A percentile compares a stretch with the other conserved stretches of the same genome.
phyloP scores from a whole-genome alignment of 1,140 invertebrate species.

The Atopsyche davidsoni region DNA sequence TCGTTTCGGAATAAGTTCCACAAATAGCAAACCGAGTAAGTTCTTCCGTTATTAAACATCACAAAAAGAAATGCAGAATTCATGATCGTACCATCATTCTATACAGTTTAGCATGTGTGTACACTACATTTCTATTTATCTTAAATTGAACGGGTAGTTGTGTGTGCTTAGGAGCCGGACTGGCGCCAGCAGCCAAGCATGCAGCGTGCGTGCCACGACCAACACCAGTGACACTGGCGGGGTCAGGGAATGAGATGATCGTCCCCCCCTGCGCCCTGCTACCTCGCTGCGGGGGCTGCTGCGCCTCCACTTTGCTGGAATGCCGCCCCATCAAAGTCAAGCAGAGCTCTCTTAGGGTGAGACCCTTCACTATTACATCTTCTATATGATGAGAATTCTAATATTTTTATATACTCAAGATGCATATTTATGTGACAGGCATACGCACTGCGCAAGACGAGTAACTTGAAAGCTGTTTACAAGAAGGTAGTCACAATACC shows the following conservation, averaged over 20 bases:
- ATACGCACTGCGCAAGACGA: not conserved
- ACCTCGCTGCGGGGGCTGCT: slow-evolving; percentile 62
- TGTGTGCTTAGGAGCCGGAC: too few species aligned
- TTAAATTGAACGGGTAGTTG: too few species aligned
- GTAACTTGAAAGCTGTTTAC: not conserved
- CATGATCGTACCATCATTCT: too few species aligned
- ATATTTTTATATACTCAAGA: not conserved
- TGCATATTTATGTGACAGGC: not conserved
- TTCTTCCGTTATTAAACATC: too few species aligned
- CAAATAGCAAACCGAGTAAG: too few species aligned
- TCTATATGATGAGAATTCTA: not conserved
- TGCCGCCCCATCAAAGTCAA: slow-evolving; percentile 52
- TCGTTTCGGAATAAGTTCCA: too few species aligned
- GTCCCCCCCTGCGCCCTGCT: slow-evolving; percentile 56
- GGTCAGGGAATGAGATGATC: slow-evolving; percentile 41
- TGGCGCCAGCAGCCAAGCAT: slow-evolving; percentile 22
- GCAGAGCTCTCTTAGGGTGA: slow-evolving; percentile 30
- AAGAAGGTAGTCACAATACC: slow-evolving; percentile 33
- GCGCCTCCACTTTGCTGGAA: slow-evolving; percentile 47
- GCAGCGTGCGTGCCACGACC: slow-evolving; percentile 49
- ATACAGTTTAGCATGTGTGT: too few species aligned
- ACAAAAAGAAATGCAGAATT: too few species aligned
- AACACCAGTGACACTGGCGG: slow-evolving; percentile 1
- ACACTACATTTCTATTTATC: too few species aligned
- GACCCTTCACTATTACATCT: not conserved